Evolutionary conservation across 2,113 vertebrate genomes (phyloP), one percentile per base, ranked within the genome.

Genomic region (Sander lucioperca): DNA sequence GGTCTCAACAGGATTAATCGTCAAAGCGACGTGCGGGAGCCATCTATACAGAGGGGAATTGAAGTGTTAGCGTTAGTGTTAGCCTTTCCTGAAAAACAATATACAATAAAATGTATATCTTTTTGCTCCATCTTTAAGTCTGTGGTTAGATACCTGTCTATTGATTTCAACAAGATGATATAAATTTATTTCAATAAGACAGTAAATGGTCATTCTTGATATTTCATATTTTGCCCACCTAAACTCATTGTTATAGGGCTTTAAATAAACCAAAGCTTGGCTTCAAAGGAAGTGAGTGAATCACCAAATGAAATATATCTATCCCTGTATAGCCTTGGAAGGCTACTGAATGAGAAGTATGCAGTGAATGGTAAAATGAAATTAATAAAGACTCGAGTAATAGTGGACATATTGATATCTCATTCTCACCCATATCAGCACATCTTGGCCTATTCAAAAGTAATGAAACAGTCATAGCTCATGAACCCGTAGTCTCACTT

Each of bases 381-480:
- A 58, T 72, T 39, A 82, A 87, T 83, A 67, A 83, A 59, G 70
- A n/a, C 30, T 58, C 0, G 0, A 58, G 47, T 69, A 73, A 87
- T 39, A 74, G 58, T 25, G 45, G 33, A 33, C 48, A 36, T 68
- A 80, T 69, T 84, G 54, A 81, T 82, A 80, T 76, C 69, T 71
- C 59, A 79, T 77, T 79, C 45, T 74, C 6, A 54, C 2, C 58
- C 63, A 58, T 87, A 83, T 84, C 79, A 30, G 65, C 61, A 63
- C 54, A 78, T 70, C 74, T 80, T 23, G 2, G 84, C 65, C 58
- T 59, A 71, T 82, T 88, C 61, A 87, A 61, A 83, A 82, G 57
- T 84, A 83, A 88, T 89, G 83, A 92, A 85, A 74, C 27, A 56
- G 70, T 79, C 81, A 74, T 18, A 81, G 86, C 66, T 80, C 69